Evolutionary conservation across 2,113 vertebrate species (phyloP).

Genomic region (Artemisiospiza belli): DNA sequence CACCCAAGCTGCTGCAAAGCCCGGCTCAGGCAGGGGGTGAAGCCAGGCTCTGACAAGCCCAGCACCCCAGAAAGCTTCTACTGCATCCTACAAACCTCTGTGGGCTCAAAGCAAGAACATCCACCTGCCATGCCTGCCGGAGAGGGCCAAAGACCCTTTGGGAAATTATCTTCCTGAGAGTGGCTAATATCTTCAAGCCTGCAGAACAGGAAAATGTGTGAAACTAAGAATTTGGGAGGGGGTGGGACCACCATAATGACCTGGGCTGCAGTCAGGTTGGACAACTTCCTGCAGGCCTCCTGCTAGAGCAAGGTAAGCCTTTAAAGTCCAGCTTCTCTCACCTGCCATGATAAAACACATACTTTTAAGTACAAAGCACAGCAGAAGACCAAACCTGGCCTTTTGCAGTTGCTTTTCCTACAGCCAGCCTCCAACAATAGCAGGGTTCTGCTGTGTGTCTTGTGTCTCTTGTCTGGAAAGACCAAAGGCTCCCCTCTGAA

Average conservation of each 20-base stretch:
- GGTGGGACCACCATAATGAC: rapidly evolving
- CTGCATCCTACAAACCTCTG: rapidly evolving
- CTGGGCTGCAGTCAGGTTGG: not conserved
- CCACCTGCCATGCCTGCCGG: not conserved
- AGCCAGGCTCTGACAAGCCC: not conserved
- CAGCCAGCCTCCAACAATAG: not conserved
- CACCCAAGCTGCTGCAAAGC: not conserved
- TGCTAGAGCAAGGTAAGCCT: not conserved
- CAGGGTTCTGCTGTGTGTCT: not conserved
- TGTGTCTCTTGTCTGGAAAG: not conserved
- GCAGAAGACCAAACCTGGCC: not conserved
- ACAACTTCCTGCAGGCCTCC: not conserved
- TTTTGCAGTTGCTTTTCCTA: not conserved
- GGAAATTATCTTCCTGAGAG: not conserved
- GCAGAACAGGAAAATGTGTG: not conserved
- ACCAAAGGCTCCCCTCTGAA: not conserved
- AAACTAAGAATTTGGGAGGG: not conserved
- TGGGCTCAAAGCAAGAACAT: not conserved
- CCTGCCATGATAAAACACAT: not conserved
- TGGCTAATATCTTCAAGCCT: not conserved
- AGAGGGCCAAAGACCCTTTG: rapidly evolving
- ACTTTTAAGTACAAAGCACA: not conserved
- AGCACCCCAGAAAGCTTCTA: not conserved
- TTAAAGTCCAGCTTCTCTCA: not conserved
- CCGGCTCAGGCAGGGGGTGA: not conserved